These are phyloP conservation scores for Eristalinus sepulchralis DNA, from an alignment of 2,888 invertebrate species.

Conservation along the genomic window DNA sequence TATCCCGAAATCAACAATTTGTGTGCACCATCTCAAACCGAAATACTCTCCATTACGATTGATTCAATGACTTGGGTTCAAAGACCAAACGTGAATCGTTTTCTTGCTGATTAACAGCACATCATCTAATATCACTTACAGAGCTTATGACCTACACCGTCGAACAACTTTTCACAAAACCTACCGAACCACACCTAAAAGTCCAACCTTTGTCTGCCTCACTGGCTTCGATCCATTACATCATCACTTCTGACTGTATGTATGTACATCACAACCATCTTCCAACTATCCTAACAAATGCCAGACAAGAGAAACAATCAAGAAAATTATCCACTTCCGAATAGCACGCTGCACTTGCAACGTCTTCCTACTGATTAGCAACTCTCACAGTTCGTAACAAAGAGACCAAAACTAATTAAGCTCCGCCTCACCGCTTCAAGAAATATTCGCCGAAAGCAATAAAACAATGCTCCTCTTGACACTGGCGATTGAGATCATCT, in stretches of 20 bases:
- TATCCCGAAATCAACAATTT: too few species aligned
- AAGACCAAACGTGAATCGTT: too few species aligned
- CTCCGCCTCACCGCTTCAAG: constrained; percentile 14
- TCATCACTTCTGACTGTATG: not conserved
- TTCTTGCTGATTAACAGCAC: too few species aligned
- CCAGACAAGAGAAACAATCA: not conserved
- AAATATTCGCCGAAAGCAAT: constrained; percentile 24
- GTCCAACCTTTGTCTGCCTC: not conserved
- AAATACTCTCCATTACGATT: too few species aligned
- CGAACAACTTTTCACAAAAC: not conserved
- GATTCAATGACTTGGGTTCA: too few species aligned
- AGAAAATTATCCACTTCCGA: not conserved
- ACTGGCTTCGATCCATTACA: not conserved
- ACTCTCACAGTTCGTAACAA: constrained; percentile 49
- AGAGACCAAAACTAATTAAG: constrained; percentile 42
- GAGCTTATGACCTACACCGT: not conserved
- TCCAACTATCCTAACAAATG: not conserved
- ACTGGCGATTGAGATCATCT: constrained; percentile 4
- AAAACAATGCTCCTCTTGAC: constrained; percentile 37
- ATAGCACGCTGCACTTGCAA: not conserved
- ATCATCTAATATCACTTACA: too few species aligned
- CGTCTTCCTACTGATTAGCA: not conserved
- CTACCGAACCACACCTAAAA: not conserved
- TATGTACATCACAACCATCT: not conserved
- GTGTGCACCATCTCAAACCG: too few species aligned